Percentiles rank a stretch among this genome's conserved stretches.
Conservation (phyloP, 2,888 invertebrate species). For the Plebejus melissa region DNA sequence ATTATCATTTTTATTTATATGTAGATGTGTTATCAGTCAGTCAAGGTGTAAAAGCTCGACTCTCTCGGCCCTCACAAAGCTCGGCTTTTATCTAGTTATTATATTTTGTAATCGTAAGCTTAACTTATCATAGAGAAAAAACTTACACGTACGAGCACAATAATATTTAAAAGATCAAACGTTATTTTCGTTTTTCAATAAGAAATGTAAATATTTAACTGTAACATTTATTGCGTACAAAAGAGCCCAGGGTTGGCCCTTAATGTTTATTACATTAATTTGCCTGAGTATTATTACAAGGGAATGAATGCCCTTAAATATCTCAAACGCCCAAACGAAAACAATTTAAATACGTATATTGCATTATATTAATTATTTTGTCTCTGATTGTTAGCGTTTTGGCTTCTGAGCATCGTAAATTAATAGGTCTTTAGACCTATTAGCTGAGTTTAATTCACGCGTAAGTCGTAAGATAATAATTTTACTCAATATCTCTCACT, state of each 20-base stretch:
- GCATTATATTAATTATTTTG: constrained; percentile 4
- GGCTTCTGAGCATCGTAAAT: neutral
- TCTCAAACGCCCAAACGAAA: neutral
- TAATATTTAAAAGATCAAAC: no score
- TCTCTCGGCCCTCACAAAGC: no score
- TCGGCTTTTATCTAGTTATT: no score
- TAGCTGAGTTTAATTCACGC: neutral
- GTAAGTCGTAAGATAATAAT: neutral
- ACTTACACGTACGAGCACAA: neutral
- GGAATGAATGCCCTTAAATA: constrained; percentile 19
- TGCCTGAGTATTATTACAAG: constrained; percentile 20
- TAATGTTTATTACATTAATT: constrained; percentile 26
- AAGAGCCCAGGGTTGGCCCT: neutral
- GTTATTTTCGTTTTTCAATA: neutral
- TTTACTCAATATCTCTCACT: neutral
- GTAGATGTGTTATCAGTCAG: no score
- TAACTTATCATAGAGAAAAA: neutral
- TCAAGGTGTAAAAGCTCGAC: no score
- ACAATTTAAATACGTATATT: constrained; percentile 12
- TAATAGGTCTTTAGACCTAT: neutral
- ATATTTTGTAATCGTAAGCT: no score
- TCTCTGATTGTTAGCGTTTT: neutral
- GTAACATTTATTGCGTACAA: constrained; percentile 20
- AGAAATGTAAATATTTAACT: neutral
- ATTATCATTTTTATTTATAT: no score